phyloP scores from a whole-genome alignment of 2,797 vertebrate species.

The Octomys mimax region DNA sequence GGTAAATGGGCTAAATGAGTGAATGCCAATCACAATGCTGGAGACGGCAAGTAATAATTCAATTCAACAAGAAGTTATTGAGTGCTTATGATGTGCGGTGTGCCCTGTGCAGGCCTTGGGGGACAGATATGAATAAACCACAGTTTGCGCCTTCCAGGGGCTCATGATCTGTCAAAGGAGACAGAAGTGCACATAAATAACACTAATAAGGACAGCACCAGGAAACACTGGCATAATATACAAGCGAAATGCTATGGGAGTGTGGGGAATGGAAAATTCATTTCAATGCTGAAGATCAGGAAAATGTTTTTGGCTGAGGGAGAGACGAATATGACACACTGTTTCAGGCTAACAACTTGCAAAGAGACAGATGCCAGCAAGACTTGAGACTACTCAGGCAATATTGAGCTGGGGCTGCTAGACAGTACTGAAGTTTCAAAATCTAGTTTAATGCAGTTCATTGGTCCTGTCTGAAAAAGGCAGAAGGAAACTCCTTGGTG shows the following conservation, averaged over 20 bases:
- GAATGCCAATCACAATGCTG: conserved; percentile 70
- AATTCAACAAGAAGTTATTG: conserved; percentile 75
- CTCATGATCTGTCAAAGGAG: conserved; percentile 66
- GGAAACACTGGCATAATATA: conserved; percentile 9
- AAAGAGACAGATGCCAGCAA: neutral
- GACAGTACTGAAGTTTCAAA: neutral
- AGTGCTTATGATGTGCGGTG: conserved; percentile 63
- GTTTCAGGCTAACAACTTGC: conserved; percentile 51
- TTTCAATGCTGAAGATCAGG: conserved; percentile 6
- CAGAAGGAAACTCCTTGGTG: neutral
- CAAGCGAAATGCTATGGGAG: conserved; percentile 22
- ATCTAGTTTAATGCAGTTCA: conserved; percentile 18
- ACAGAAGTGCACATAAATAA: conserved; percentile 65
- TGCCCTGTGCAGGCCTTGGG: neutral
- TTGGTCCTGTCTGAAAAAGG: neutral
- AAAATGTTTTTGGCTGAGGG: conserved; percentile 39
- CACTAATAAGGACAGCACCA: conserved; percentile 65
- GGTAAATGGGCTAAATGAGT: conserved; percentile 70
- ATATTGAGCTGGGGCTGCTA: neutral
- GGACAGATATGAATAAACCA: conserved; percentile 67
- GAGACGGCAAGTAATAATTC: conserved; percentile 61
- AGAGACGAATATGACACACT: neutral
- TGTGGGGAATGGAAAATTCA: neutral
- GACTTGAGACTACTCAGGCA: neutral
- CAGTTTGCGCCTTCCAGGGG: conserved; percentile 64